phyloP scores from a whole-genome alignment of 2,888 invertebrate genomes.

The Eilema caniola region DNA sequence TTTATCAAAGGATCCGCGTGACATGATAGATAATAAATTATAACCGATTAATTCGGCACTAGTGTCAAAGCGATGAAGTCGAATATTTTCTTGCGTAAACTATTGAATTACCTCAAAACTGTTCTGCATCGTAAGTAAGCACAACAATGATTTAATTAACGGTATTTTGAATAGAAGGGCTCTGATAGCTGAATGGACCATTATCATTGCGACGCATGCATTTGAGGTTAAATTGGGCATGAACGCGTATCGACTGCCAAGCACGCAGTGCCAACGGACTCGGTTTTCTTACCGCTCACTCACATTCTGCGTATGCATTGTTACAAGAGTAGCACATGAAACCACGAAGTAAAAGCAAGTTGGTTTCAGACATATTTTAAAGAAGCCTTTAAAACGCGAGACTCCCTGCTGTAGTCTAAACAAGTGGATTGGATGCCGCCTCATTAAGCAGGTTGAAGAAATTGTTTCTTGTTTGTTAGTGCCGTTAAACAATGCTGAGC shows the following conservation, averaged over 20 bases:
- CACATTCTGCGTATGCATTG: not conserved
- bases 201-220: constrained; percentile 47
- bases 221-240: constrained; percentile 64
- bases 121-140: not conserved
- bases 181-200: constrained; percentile 50
- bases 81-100: too few relatives aligned
- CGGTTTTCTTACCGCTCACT: constrained; percentile 3
- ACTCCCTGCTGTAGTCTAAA: too few relatives aligned
- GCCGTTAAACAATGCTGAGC: not conserved
- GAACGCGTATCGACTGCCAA: constrained; percentile 48
- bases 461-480: not conserved
- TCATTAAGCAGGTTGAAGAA: not conserved
- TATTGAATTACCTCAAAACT: not conserved
- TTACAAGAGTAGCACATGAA: not conserved
- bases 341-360: not conserved
- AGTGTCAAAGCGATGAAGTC: too few relatives aligned
- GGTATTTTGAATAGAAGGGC: constrained; percentile 9
- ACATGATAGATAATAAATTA: too few relatives aligned
- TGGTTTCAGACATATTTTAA: not conserved
- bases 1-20: too few relatives aligned
- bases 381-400: too few relatives aligned
- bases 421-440: too few relatives aligned
- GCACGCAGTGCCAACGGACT: constrained; percentile 37
- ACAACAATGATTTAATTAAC: constrained; percentile 10
- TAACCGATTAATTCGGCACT: too few relatives aligned